Base-by-base conservation (phyloP, 2,888 invertebrate species). In the Synergus laeviventris region DNA sequence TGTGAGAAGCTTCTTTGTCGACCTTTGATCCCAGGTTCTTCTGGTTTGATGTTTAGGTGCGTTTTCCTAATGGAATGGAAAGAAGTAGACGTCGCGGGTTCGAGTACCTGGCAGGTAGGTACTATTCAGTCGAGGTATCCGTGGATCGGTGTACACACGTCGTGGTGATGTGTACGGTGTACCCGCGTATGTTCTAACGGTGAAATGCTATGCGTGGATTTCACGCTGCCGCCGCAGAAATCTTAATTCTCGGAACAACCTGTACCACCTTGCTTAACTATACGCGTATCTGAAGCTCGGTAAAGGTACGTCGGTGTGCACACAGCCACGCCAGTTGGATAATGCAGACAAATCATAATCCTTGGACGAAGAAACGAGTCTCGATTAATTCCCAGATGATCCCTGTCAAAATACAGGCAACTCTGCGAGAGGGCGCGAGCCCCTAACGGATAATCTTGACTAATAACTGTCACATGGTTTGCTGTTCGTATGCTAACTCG, bases 261-360 rank as follows among this genome's bases (percentile, higher is more conserved):
- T 70, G 66, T 70, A 31, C 70, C 49, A 70, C 70, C 66, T 66
- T 66, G 66, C 42, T 14, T 42, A 45, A 8, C 42, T 39, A 42
- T 64, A 21, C 38, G 18, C 21, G 64, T 45, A 49, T 42, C 14
- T 66, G 39, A 66, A 24, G 45, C n/a, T 42, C 16, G 18, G 21
- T 11, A 42, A 56, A 24, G 18, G 56, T 56, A 56, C 2, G 12
- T 39, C 18, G 21, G 64, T 31, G 66, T 2, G 45, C 70, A 70
- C 70, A 49, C 24, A 70, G 11, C 16, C 31, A 18, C 3, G 31
- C 5, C 16, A n/a, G 45, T 31, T 49, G 80, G 84, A 84, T 89
- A 89, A 89, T 89, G 84, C 88, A 87, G 88, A 89, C 86, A 89
- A 89, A 89, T 89, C 87, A 87, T 89, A 89, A 89, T 89, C 89